phyloP scores from a whole-genome alignment of 1,140 invertebrate species.

The Branchinecta lindahli region DNA sequence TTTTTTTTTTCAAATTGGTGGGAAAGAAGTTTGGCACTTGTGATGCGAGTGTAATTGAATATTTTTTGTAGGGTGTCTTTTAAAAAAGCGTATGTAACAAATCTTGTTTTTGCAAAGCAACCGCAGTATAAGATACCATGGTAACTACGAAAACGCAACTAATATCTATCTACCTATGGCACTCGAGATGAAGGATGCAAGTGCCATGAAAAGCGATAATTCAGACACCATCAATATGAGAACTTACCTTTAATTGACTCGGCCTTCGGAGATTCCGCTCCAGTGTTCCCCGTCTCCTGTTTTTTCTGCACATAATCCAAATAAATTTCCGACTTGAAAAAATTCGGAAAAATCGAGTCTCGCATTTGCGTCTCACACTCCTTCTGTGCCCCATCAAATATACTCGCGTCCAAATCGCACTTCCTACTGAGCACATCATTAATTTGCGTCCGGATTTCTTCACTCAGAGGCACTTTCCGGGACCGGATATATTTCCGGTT shows the following conservation, averaged over 20 bases:
- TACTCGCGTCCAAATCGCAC: slow-evolving; percentile 32
- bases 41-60: no score
- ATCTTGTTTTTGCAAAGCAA: no score
- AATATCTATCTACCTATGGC: no score
- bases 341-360: slow-evolving; percentile 72
- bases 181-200: no score
- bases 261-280: slow-evolving; percentile 11
- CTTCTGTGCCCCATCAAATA: slow-evolving; percentile 50
- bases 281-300: slow-evolving; percentile 23
- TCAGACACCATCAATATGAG: neutral
- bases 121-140: no score
- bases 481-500: slow-evolving; percentile 69
- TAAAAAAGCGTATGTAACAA: no score
- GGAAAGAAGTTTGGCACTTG: no score
- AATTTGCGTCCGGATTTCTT: slow-evolving; percentile 51
- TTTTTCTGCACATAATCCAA: slow-evolving; percentile 62
- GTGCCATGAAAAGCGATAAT: no score
- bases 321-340: slow-evolving; percentile 77
- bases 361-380: slow-evolving; percentile 66
- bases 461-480: slow-evolving; percentile 60
- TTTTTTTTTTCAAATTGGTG: no score
- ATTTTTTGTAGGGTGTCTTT: no score
- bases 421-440: slow-evolving; percentile 47
- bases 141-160: no score
- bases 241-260: neutral